Conservation (phyloP, 2,888 invertebrate genomes). For the Odontothrips loti region DNA sequence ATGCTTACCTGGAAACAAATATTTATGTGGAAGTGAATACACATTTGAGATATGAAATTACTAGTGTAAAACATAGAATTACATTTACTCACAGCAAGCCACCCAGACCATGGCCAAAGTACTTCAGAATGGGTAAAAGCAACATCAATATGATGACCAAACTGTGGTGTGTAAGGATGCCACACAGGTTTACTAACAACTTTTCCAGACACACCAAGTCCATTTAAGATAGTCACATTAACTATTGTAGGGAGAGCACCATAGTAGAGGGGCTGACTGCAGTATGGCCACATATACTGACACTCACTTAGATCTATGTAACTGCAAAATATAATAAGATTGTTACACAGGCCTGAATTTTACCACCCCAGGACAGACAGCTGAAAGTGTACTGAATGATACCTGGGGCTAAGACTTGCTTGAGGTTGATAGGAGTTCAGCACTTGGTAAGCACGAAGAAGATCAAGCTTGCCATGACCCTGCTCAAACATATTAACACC, state of each 20-base stretch:
- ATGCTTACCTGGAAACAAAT: conserved; percentile 48
- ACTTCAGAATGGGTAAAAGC: conserved; percentile 72
- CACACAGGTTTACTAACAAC: conserved; percentile 69
- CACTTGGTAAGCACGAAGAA: conserved; percentile 80
- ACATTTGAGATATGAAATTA: no score
- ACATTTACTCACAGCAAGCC: conserved; percentile 64
- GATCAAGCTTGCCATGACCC: conserved; percentile 90
- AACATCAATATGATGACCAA: conserved; percentile 74
- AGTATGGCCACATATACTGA: conserved; percentile 99
- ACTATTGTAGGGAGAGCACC: conserved; percentile 82
- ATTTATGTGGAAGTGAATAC: no score
- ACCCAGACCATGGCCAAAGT: conserved; percentile 97
- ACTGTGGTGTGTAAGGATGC: conserved; percentile 82
- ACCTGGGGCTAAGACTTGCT: conserved; percentile 50
- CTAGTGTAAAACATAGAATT: no score
- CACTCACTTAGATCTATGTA: conserved; percentile 93
- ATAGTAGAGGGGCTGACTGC: conserved; percentile 88
- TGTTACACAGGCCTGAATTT: not conserved
- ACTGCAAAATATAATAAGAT: conserved; percentile 53
- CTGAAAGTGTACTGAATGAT: conserved; percentile 30
- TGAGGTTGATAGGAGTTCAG: conserved; percentile 60
- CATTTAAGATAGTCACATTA: conserved; percentile 92
- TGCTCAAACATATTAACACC: conserved; percentile 96
- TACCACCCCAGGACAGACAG: conserved; percentile 36
- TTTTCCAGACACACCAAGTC: conserved; percentile 82